Percentiles rank a stretch among this genome's conserved stretches.
These are phyloP conservation scores for Tribolium castaneum DNA, from an alignment of 1,140 invertebrate species.

Conservation along the genomic window DNA sequence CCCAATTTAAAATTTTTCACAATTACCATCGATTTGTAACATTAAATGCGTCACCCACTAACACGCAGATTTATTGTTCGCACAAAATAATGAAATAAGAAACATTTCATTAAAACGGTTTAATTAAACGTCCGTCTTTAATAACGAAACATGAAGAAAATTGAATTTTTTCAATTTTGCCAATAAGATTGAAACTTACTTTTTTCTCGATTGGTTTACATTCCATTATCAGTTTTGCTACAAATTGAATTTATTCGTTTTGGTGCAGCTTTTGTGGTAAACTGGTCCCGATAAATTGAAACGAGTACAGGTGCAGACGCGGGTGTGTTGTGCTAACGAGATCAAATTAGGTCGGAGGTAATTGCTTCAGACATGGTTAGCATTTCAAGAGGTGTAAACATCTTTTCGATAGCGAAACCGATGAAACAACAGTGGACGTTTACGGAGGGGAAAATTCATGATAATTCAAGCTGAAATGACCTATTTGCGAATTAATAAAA, in stretches of 20 bases:
- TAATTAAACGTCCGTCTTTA: conserved; percentile 25
- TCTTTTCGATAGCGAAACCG: neutral
- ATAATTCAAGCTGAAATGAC: neutral
- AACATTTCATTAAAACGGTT: neutral
- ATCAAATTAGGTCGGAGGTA: conserved; percentile 12
- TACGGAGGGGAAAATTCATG: neutral
- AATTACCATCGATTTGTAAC: too few relatives aligned
- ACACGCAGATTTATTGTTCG: neutral
- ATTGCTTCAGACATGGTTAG: neutral
- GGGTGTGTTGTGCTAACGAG: conserved; percentile 8
- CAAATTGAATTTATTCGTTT: neutral
- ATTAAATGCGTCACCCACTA: too few relatives aligned
- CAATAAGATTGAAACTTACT: neutral
- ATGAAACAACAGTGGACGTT: neutral
- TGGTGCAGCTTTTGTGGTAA: conserved; percentile 3
- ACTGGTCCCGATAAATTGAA: conserved; percentile 1
- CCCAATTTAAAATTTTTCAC: neutral
- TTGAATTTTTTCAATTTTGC: neutral
- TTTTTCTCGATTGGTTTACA: neutral
- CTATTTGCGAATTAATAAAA: neutral
- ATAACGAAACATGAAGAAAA: neutral
- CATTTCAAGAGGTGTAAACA: neutral
- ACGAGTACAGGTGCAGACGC: conserved; percentile 5
- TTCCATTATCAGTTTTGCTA: neutral
- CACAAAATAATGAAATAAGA: neutral